phyloP scores from a whole-genome alignment of 2,113 vertebrate species.

The Cranoglanis bouderius region DNA sequence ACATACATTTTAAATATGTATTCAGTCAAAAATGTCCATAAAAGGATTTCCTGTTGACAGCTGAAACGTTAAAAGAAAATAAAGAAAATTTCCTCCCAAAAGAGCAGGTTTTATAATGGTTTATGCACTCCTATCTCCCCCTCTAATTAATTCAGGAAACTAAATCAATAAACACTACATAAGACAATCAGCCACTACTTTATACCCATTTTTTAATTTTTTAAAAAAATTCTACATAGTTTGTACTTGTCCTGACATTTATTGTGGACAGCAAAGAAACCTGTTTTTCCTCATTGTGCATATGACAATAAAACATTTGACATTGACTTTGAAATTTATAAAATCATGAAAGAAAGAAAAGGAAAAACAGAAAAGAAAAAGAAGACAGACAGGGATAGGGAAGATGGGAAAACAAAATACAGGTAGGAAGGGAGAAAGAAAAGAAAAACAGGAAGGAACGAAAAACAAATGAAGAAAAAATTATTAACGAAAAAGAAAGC shows the following conservation, averaged over 20 bases:
- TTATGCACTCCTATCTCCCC: not conserved
- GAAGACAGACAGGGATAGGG: not conserved
- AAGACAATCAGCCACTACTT: not conserved
- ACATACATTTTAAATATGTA: not conserved
- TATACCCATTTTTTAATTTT: too few relatives aligned
- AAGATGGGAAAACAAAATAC: not conserved
- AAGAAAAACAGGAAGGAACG: not conserved
- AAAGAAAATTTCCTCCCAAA: not conserved
- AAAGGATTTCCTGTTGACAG: not conserved
- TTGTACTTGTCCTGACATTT: too few relatives aligned
- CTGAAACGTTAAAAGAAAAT: not conserved
- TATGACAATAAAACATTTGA: too few relatives aligned
- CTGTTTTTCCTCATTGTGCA: too few relatives aligned
- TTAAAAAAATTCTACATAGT: too few relatives aligned
- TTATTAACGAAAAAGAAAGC: not conserved
- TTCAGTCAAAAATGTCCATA: not conserved
- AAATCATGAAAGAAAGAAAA: not conserved
- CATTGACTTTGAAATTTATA: too few relatives aligned
- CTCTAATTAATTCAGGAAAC: not conserved
- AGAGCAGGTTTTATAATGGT: too few relatives aligned
- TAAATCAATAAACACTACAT: not conserved
- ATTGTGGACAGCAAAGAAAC: too few relatives aligned
- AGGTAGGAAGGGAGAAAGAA: not conserved
- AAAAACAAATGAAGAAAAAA: too few relatives aligned
- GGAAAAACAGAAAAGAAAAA: not conserved